Percentiles rank a stretch among this genome's conserved stretches.
Conservation (phyloP, 2,113 vertebrate genomes). For the Oryzias javanicus region DNA sequence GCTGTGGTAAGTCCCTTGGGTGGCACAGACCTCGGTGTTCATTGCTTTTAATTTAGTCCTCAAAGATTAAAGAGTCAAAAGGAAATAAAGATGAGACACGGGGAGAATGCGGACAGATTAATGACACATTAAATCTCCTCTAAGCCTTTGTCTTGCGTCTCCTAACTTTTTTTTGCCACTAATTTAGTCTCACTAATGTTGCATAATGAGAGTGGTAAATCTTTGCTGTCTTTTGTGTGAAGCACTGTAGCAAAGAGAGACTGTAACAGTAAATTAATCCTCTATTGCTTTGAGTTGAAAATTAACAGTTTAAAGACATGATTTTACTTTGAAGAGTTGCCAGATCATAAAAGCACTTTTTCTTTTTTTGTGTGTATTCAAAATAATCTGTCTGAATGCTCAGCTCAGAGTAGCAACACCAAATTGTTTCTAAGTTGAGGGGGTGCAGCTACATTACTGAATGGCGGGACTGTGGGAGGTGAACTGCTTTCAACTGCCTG, state of each 20-base stretch:
- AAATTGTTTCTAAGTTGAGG: no score
- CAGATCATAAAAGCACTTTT: background rate
- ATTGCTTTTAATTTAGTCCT: slow-evolving; percentile 59
- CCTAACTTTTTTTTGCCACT: slow-evolving; percentile 36
- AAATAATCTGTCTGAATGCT: no score
- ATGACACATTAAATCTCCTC: slow-evolving; percentile 35
- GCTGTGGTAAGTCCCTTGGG: slow-evolving; percentile 54
- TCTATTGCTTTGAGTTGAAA: slow-evolving; percentile 18
- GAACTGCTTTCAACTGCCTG: no score
- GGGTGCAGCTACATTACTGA: no score
- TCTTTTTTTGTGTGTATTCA: background rate
- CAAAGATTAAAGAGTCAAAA: slow-evolving; percentile 59
- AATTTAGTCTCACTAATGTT: slow-evolving; percentile 37
- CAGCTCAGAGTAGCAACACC: no score
- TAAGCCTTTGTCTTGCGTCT: slow-evolving; percentile 23
- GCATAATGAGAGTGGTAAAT: slow-evolving; percentile 51
- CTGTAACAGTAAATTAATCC: slow-evolving; percentile 18
- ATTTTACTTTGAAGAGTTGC: slow-evolving; percentile 10
- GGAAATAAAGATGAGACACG: slow-evolving; percentile 36
- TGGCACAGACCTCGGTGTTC: slow-evolving; percentile 41
- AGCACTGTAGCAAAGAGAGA: slow-evolving; percentile 14
- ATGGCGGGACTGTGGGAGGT: no score
- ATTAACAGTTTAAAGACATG: slow-evolving; percentile 8
- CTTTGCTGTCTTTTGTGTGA: slow-evolving; percentile 17
- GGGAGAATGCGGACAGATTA: slow-evolving; percentile 39